Percentiles rank a stretch among this genome's conserved stretches.
Conservation (phyloP, 2,113 vertebrate genomes). For the Epinephelus moara region DNA sequence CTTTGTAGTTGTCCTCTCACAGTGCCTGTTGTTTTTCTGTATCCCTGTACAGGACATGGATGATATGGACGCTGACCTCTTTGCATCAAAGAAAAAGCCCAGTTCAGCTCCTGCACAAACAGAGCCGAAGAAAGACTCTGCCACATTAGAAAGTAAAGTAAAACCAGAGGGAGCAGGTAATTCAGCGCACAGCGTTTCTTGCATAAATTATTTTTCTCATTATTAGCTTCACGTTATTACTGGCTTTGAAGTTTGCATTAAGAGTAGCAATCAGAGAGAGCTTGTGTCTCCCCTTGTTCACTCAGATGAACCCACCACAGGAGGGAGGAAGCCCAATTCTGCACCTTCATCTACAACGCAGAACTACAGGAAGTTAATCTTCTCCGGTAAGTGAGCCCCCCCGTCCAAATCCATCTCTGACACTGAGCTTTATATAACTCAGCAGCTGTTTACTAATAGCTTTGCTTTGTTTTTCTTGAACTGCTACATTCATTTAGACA, state of each 20-base stretch:
- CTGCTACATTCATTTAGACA: constrained; percentile 67
- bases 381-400: constrained; percentile 81
- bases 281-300: constrained; percentile 22
- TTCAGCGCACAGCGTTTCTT: constrained; percentile 5
- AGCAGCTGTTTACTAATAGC: background rate
- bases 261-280: constrained; percentile 26
- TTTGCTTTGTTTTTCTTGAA: constrained; percentile 38
- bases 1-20: background rate
- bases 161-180: constrained; percentile 66
- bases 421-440: background rate
- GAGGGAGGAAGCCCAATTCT: constrained; percentile 74
- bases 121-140: constrained; percentile 44
- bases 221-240: constrained; percentile 19
- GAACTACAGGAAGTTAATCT: constrained; percentile 84
- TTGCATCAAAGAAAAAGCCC: constrained; percentile 82
- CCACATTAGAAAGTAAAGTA: constrained; percentile 15
- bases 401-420: too few species aligned
- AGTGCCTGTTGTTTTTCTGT: background rate
- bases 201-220: constrained; percentile 40
- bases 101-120: constrained; percentile 71
- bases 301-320: constrained; percentile 63
- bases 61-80: constrained; percentile 89
- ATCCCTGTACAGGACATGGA: constrained; percentile 85
- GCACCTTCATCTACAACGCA: constrained; percentile 63
- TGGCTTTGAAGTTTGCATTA: constrained; percentile 47